phyloP scores from a whole-genome alignment of 1,140 invertebrate genomes.

The Magallana angulata region DNA sequence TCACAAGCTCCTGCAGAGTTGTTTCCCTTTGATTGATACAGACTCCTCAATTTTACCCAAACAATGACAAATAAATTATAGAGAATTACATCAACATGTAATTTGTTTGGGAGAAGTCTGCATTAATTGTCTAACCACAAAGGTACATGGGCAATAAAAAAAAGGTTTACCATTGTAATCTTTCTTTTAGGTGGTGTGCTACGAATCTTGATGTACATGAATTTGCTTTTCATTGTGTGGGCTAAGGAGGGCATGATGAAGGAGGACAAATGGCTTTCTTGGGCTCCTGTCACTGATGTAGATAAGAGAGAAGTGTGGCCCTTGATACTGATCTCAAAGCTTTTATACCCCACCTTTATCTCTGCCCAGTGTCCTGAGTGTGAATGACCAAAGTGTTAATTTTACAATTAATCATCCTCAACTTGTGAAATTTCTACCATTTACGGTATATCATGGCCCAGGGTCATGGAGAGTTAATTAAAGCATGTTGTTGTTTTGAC shows the following conservation, averaged over 20 bases:
- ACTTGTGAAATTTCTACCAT: slow-evolving; percentile 25
- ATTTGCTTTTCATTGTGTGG: slow-evolving; percentile 12
- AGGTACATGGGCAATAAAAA: neutral
- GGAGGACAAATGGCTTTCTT: neutral
- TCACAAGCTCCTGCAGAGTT: neutral
- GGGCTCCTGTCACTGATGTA: neutral
- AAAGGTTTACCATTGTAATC: slow-evolving; percentile 1
- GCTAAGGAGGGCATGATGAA: slow-evolving; percentile 2
- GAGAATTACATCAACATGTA: too few relatives aligned
- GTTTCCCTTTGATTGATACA: neutral
- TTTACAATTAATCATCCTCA: slow-evolving; percentile 25
- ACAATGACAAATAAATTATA: neutral
- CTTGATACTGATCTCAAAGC: neutral
- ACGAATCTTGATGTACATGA: slow-evolving; percentile 30
- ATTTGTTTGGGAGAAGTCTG: too few relatives aligned
- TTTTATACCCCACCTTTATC: neutral
- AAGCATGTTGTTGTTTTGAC: neutral
- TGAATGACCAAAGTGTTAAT: neutral
- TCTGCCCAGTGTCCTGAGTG: neutral
- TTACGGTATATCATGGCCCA: neutral
- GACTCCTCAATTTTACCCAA: neutral
- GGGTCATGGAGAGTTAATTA: neutral
- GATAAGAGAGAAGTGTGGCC: neutral
- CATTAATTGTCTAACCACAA: too few relatives aligned
- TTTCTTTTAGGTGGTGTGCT: slow-evolving; percentile 3